Base-by-base conservation (phyloP, 2,797 vertebrate species). In the Ataeniobius toweri region DNA sequence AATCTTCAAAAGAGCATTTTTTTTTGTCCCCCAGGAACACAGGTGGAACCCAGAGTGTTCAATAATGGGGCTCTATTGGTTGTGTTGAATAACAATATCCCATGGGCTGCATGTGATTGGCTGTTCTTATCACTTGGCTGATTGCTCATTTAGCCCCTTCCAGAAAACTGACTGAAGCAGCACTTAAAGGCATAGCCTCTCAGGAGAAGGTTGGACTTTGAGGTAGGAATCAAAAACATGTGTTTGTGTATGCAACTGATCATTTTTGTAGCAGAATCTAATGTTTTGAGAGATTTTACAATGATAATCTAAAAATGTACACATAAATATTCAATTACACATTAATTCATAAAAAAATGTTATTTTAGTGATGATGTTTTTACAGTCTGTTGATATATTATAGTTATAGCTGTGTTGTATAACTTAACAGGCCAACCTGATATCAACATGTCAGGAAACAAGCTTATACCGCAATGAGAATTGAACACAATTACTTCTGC, bases 81-180 rank as follows among this genome's bases (percentile, higher is more conserved):
- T 6, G 39, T 1, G 48, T 65, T 75, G 65, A 50, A 6, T 31
- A 75, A 75, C 73, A 16, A 44, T 12, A 36, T 50, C 59, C 22
- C 7, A 41, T 18, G 14, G 7, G 46, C 76, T 71, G 26, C 1
- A 26, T 74, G 39, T 58, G n/a, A 75, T 74, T 82, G 83, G 83
- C 53, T 24, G 12, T 75, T 39, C 41, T 88, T 88, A 90, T 91
- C 90, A 77, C 50, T 4, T 7, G 10, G 7, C 26, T 69, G 6
- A 13, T 20, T 24, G 73, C 2, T n/a, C 56, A 20, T 5, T 61
- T 18, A 20, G 39, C 82, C 71, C 50, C 63, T 13, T 16, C 26
- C 9, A 80, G 22, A 59, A 71, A 79, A 82, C 80, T 8, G 51
- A 71, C 20, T 12, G 5, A 71, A n/a, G 68, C 55, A 41, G 61